phyloP scores from a whole-genome alignment of 2,797 vertebrate genomes.

The Chiroxiphia lanceolata region DNA sequence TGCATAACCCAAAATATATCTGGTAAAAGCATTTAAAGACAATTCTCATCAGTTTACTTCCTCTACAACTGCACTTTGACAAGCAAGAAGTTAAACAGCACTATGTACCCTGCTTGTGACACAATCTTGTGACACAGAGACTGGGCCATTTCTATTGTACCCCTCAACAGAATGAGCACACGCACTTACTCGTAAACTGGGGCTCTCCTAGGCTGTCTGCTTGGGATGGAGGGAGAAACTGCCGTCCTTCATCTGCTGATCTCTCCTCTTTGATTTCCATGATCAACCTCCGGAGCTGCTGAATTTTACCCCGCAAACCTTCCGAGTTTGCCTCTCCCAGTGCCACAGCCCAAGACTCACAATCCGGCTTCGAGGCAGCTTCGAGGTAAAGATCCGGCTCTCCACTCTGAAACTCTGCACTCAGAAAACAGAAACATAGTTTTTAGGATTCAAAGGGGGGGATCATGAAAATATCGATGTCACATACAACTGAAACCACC shows the following conservation, averaged over 20 bases:
- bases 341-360: constrained; percentile 43
- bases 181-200: constrained; percentile 75
- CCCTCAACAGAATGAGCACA: not conserved
- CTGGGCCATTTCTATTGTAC: not conserved
- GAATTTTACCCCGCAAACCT: constrained; percentile 52
- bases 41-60: not conserved
- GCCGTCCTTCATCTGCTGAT: constrained; percentile 71
- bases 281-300: constrained; percentile 45
- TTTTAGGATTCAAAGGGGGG: constrained; percentile 39
- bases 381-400: constrained; percentile 54
- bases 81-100: not conserved
- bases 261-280: constrained; percentile 82
- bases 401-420: constrained; percentile 69
- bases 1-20: not conserved
- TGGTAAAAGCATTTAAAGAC: not conserved
- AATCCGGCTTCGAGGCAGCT: constrained; percentile 45
- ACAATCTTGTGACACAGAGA: not conserved
- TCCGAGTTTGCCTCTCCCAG: constrained; percentile 46
- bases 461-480: constrained; percentile 38
- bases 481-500: constrained; percentile 65
- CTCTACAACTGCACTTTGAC: not conserved
- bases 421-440: constrained; percentile 40
- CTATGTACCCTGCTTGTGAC: not conserved
- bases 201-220: constrained; percentile 53
- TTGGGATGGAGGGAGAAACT: constrained; percentile 72